Conservation (phyloP, 2,797 vertebrate genomes). For the Chanos chanos region DNA sequence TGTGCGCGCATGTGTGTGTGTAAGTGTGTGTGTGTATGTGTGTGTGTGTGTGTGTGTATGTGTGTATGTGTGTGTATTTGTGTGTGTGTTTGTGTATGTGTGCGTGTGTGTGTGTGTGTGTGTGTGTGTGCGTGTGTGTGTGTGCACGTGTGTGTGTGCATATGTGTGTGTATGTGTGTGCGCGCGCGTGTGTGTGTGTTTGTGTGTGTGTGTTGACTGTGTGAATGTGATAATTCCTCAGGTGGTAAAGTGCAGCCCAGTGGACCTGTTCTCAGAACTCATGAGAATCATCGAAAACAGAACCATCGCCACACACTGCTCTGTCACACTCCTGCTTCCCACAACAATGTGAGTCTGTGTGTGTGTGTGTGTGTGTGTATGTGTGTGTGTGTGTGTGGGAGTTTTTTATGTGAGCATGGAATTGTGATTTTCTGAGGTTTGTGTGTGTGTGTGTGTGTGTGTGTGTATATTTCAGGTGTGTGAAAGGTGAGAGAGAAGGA, state of each 20-base stretch:
- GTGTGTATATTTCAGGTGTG: constrained; percentile 42
- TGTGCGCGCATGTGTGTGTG: neutral
- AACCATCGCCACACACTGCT: constrained; percentile 65
- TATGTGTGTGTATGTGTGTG: neutral
- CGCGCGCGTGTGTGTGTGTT: neutral
- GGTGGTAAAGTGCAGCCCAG: constrained; percentile 65
- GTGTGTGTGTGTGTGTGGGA: constrained; percentile 51
- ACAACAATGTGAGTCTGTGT: constrained; percentile 56
- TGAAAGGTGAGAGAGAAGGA: constrained; percentile 62
- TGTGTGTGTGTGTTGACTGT: neutral
- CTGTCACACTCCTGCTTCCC: constrained; percentile 61
- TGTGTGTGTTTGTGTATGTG: neutral
- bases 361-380: neutral
- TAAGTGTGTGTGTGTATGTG: constrained; percentile 3
- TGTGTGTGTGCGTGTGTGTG: neutral
- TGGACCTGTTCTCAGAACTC: constrained; percentile 60
- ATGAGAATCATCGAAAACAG: constrained; percentile 62
- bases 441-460: constrained; percentile 25
- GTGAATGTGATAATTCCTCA: constrained; percentile 41
- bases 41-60: constrained; percentile 45
- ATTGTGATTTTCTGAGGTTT: constrained; percentile 44
- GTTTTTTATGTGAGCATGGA: constrained; percentile 24
- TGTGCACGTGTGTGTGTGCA: neutral
- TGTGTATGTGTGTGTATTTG: neutral
- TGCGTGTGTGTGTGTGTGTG: constrained; percentile 13